Conservation (phyloP, 2,888 invertebrate species). For the Lobophora halterata region DNA sequence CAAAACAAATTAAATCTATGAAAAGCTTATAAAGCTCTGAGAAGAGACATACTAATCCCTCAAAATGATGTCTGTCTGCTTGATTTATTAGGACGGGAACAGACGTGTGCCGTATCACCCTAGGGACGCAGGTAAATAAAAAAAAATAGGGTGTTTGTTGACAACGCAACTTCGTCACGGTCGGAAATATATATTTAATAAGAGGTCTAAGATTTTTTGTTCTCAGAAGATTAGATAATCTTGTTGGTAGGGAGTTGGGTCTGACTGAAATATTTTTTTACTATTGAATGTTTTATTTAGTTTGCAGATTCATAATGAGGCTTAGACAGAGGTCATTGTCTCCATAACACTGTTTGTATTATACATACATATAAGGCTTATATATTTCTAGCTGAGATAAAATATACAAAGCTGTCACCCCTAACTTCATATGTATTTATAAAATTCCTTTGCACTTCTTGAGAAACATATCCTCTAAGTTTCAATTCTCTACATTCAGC, state of each 20-base stretch:
- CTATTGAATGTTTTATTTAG: no score
- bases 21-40: slow-evolving; percentile 8
- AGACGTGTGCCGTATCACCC: slow-evolving; percentile 54
- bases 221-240: slow-evolving; percentile 19
- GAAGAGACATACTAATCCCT: slow-evolving; percentile 41
- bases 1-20: neutral
- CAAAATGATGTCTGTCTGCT: slow-evolving; percentile 53
- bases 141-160: slow-evolving; percentile 74
- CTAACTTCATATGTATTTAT: no score
- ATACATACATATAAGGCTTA: no score
- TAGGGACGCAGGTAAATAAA: slow-evolving; percentile 50
- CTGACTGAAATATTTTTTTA: no score
- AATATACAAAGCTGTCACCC: no score
- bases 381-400: no score
- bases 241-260: slow-evolving; percentile 17
- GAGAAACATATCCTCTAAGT: no score
- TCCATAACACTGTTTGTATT: no score
- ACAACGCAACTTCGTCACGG: slow-evolving; percentile 60
- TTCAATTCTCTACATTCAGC: no score
- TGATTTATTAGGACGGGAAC: slow-evolving; percentile 67
- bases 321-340: no score
- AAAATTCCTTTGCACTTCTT: no score
- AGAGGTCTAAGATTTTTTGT: slow-evolving; percentile 22
- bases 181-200: slow-evolving; percentile 33
- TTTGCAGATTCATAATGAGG: no score